These are phyloP conservation scores for Aulostomus chinensis DNA, from an alignment of 2,797 vertebrate genomes.

Conservation along the genomic window DNA sequence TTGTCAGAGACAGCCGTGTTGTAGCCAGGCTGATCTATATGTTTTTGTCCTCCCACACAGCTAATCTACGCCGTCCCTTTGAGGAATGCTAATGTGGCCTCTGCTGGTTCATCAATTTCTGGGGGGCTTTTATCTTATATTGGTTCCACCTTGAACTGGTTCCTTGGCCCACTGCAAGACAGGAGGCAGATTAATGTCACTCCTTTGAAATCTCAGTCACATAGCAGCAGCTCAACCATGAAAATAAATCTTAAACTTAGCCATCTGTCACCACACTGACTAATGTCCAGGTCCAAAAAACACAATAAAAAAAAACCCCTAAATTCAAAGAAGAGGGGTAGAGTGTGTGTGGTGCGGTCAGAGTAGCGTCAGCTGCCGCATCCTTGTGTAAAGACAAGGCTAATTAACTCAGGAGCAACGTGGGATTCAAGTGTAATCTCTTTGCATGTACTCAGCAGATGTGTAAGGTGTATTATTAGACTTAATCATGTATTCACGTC, in stretches of 20 bases:
- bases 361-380: not conserved
- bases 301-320: too few species aligned
- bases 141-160: conserved; percentile 76
- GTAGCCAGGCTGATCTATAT: too few species aligned
- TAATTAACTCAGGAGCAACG: conserved; percentile 3
- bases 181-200: conserved; percentile 71
- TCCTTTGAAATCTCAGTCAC: conserved; percentile 73
- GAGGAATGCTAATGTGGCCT: conserved; percentile 37
- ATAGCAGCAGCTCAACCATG: conserved; percentile 53
- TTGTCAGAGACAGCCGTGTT: too few species aligned
- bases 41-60: too few species aligned
- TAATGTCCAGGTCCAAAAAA: conserved; percentile 59
- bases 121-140: conserved; percentile 45
- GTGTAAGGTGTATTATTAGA: too few species aligned
- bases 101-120: conserved; percentile 46
- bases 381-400: not conserved
- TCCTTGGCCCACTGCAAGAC: conserved; percentile 60
- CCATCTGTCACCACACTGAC: conserved; percentile 60
- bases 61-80: too few species aligned
- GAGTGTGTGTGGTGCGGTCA: not conserved
- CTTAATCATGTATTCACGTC: conserved; percentile 7
- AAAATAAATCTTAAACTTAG: conserved; percentile 69
- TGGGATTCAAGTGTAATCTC: not conserved
- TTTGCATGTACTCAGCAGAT: not conserved
- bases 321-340: conserved; percentile 57